Evolutionary conservation across 2,888 invertebrate species (phyloP).

Genomic region (Lepidonotus clava): DNA sequence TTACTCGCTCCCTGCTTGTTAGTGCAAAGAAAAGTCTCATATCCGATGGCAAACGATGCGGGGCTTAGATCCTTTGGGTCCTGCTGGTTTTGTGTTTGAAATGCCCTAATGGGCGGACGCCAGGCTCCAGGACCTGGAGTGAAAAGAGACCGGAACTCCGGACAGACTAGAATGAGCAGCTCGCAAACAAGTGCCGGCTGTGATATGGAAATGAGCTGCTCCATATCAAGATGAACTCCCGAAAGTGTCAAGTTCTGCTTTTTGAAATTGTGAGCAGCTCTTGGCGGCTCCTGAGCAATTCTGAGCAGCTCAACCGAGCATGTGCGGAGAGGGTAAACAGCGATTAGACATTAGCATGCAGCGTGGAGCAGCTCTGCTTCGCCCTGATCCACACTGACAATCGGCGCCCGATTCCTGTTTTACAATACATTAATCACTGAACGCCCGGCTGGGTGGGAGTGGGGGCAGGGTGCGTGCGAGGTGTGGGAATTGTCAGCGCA

Average conservation of each 20-base stretch:
- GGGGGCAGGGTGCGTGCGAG: too few relatives aligned
- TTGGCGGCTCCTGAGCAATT: neutral
- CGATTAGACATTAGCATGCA: constrained; percentile 28
- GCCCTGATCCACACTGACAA: neutral
- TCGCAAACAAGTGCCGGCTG: neutral
- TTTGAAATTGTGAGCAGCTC: neutral
- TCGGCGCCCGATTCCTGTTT: neutral
- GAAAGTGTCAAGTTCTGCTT: neutral
- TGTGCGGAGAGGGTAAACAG: constrained; percentile 26
- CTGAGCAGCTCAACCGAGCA: neutral
- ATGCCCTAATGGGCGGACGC: too few relatives aligned
- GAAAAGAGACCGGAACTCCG: too few relatives aligned
- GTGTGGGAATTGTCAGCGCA: too few relatives aligned
- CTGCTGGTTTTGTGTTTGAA: too few relatives aligned
- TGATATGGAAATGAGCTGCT: neutral
- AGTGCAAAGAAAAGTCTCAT: neutral
- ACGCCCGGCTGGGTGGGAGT: neutral
- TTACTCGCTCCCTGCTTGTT: neutral
- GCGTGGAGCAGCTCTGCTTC: neutral
- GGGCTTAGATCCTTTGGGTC: too few relatives aligned
- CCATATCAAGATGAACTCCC: neutral
- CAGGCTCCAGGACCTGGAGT: too few relatives aligned
- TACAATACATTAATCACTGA: constrained; percentile 24
- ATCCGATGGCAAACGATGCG: neutral
- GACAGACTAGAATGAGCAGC: neutral